Evolutionary conservation across 2,797 vertebrate genomes (phyloP), one percentile per base, ranked within the genome.

Genomic region (Carcharodon carcharias): DNA sequence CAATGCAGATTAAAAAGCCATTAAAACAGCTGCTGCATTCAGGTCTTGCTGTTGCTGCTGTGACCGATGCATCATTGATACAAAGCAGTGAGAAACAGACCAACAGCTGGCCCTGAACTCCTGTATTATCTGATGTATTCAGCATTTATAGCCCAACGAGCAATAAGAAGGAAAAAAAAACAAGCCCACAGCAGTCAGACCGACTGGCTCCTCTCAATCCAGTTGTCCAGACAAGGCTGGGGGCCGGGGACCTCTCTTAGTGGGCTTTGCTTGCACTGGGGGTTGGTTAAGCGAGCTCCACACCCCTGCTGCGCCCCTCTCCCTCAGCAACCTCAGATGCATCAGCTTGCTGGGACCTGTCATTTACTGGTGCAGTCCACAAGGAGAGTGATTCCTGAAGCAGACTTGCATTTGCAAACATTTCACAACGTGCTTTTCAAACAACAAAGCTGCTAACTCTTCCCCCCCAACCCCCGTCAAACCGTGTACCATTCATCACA

Each of bases 111-210:
- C 97, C 97, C 97, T 26, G 97, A 97, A 98, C 98, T 98, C 98
- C 97, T 9, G 97, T 97, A 98, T 98, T 98, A 98, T 98, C 98
- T 98, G 98, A 98, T 98, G 98, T 98, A 98, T 98, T 98, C 98
- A 98, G 98, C 98, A 97, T 98, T 98, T 98, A 97, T 97, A 98
- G 98, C 98, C 97, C 96, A 98, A 98, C 98, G 97, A 26, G 21
- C n/a, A 92, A 61, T 26, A 35, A 23, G n/a, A 93, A 16, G 58
- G 58, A 40, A n/a, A 80, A 40, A 45, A 93, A 65, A 93, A 65
- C 91, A 93, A 98, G 98, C 97, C 97, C 97, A 97, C 97, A 98
- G 98, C 98, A 97, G 98, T 98, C 98, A 99, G 98, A 98, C 98
- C 96, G 98, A 97, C 98, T 98, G 98, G 98, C 98, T 98, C 98